These are phyloP conservation scores for Busseola fusca DNA, from an alignment of 2,888 invertebrate genomes.

Conservation along the genomic window DNA sequence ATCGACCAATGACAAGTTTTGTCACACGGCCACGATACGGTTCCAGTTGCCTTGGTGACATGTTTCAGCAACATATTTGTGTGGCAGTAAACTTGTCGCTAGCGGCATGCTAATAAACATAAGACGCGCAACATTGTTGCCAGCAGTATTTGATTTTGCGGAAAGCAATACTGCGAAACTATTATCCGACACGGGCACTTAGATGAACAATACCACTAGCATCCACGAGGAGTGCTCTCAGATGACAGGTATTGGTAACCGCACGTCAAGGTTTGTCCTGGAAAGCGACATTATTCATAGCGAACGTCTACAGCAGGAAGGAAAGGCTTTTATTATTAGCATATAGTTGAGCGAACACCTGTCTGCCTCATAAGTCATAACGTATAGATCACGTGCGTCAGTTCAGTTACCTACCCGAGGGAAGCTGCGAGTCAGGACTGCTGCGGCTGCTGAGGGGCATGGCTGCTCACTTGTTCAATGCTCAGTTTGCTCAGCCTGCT, in stretches of 20 bases:
- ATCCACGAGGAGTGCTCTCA: no score
- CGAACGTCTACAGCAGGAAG: neutral
- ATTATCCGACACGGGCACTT: no score
- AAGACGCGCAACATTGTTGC: neutral
- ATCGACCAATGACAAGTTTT: neutral
- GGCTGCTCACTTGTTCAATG: neutral
- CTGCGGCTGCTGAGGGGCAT: constrained; percentile 47
- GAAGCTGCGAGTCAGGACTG: constrained; percentile 50
- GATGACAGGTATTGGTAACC: neutral
- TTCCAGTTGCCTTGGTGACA: no score
- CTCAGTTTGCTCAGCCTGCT: neutral
- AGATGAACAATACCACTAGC: no score
- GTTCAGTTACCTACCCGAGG: constrained; percentile 34
- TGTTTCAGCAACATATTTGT: neutral
- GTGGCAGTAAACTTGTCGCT: neutral
- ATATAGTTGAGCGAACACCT: neutral
- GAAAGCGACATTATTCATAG: neutral
- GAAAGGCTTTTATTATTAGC: neutral
- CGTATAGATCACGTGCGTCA: neutral
- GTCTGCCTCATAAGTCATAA: no score
- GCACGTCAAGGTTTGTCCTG: neutral
- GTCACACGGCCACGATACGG: neutral
- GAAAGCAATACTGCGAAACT: neutral
- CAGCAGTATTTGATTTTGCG: neutral
- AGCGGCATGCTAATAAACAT: no score